Conservation (phyloP, 37 sponge, comb jelly and placozoan genomes). For the Tethya wilhelma region DNA sequence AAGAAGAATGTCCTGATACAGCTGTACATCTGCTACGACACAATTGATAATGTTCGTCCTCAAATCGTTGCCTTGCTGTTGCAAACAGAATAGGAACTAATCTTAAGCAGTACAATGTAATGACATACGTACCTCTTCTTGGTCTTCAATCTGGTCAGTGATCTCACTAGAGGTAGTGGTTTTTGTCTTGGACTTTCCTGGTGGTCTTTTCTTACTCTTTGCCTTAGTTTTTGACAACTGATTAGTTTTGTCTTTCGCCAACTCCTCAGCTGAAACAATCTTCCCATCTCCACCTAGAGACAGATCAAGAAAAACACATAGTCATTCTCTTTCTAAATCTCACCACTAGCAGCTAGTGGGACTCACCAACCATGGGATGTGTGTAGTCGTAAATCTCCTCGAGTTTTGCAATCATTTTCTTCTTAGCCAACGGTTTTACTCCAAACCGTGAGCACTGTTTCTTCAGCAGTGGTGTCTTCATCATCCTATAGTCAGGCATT, state of each 20-base stretch:
- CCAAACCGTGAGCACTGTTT: conserved; percentile 56
- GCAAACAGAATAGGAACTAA: neutral
- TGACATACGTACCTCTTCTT: neutral
- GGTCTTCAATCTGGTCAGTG: conserved; percentile 9
- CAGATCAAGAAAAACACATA: too few species aligned
- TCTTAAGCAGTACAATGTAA: neutral
- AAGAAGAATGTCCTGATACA: conserved; percentile 58
- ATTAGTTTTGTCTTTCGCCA: neutral
- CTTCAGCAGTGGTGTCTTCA: conserved; percentile 73
- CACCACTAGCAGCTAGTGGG: too few species aligned
- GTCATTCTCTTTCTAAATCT: too few species aligned
- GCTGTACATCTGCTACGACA: conserved; percentile 25
- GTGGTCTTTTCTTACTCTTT: neutral
- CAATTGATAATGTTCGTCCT: conserved; percentile 7
- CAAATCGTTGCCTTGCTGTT: conserved; percentile 7
- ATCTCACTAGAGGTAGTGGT: too few species aligned
- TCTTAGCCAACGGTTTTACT: conserved; percentile 68
- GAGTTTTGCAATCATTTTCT: conserved; percentile 81
- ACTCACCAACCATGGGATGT: conserved; percentile 74
- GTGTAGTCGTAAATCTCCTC: conserved; percentile 72
- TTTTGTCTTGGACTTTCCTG: neutral
- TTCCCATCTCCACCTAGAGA: conserved; percentile 11
- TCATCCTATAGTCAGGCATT: conserved; percentile 60
- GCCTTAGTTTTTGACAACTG: neutral
- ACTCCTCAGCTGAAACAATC: neutral